Conservation (phyloP, 2,113 vertebrate species). For the Poecilia latipinna region DNA sequence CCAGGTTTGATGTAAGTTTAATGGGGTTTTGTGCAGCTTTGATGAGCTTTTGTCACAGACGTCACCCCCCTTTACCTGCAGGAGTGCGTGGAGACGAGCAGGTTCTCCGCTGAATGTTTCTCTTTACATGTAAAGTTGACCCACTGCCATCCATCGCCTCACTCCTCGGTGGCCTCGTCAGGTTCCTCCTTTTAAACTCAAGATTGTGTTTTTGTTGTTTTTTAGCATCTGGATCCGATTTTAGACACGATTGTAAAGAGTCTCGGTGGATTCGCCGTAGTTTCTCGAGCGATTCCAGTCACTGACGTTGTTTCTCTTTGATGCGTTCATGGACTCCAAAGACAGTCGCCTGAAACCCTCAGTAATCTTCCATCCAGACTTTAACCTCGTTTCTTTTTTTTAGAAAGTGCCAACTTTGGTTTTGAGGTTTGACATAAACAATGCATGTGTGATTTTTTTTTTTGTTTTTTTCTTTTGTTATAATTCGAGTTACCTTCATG, state of each 20-base stretch:
- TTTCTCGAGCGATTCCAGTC: neutral
- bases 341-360: constrained; percentile 34
- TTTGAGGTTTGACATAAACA: neutral
- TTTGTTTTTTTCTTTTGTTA: neutral
- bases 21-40: constrained; percentile 9
- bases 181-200: constrained; percentile 10
- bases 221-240: neutral
- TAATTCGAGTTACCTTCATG: neutral
- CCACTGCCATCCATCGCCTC: constrained; percentile 22
- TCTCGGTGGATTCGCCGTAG: neutral
- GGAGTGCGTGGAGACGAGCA: neutral
- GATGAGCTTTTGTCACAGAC: neutral
- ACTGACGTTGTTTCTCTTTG: neutral
- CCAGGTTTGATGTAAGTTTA: constrained; percentile 10
- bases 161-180: neutral
- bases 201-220: constrained; percentile 31
- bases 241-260: neutral
- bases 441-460: constrained; percentile 1
- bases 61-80: neutral
- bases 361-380: neutral
- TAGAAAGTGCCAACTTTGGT: constrained; percentile 4
- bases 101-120: constrained; percentile 40
- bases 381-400: neutral
- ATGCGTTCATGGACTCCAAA: constrained; percentile 47
- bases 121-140: neutral